Evolutionary conservation across 1,140 invertebrate species (phyloP), one percentile per base, ranked within the genome.

Genomic region (Archivesica marissinica): DNA sequence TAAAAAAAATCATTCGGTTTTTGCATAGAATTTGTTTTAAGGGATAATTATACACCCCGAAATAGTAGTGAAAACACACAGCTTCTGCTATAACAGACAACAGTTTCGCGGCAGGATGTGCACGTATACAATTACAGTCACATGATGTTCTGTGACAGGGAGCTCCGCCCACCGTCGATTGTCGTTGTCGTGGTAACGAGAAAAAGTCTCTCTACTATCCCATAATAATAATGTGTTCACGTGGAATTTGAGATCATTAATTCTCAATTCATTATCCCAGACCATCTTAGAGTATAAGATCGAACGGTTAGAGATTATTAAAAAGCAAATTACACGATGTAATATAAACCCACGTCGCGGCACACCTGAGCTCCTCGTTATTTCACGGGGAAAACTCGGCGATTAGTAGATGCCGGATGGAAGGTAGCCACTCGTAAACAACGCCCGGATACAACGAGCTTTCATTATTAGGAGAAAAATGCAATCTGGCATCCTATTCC

Each of bases 251-350:
- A 72, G 68, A 72, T 59, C 35, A 59, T 77, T 61, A 56, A 77
- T 77, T 77, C 39, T 61, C 52, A 39, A 52, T 66, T 50, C 77
- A 79, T 66, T 79, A 79, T 79, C 56, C 77, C 77, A 79, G 61
- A 66, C 54, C 77, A 79, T 66, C 59, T 64, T 66, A 44, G 25
- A 56, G 28, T 50, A 79, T 44, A 35, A 3, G 52, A 30, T 35
- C 41, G 33, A 64, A 59, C 23, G 30, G 23, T 39, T 28, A 50
- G 54, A 56, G 80, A 61, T 83, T 83, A 83, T 83, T 83, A 83
- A 74, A 83, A 83, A 70, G 80, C 80, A 83, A 83, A 83, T 83
- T 74, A 83, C 70, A 72, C 70, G 39, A 38, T 75, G 80, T 33
- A 83, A 83, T 75, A 17, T 47, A 72, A 83, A 70, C 44, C 41